Evolutionary conservation across 1,140 invertebrate species (phyloP).

Genomic region (Proales similis): DNA sequence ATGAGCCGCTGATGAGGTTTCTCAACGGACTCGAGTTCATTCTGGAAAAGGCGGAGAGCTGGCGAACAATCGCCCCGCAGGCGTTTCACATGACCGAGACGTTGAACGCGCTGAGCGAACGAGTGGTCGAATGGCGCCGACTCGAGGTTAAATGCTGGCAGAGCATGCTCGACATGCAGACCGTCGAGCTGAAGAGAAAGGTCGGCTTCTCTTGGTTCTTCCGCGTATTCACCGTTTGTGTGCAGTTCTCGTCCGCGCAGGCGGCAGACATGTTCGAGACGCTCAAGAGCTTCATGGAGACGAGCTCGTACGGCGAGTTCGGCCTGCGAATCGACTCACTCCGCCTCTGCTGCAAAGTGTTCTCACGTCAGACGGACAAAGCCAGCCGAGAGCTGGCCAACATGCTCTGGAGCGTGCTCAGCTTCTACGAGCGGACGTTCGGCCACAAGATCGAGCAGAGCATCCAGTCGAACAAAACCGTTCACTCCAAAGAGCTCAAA

Average conservation of each 20-base stretch:
- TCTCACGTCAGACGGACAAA: background rate
- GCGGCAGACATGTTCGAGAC: background rate
- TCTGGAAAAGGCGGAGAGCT: conserved; percentile 70
- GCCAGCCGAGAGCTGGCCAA: background rate
- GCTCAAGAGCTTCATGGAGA: background rate
- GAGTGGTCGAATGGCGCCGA: conserved; percentile 82
- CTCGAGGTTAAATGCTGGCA: conserved; percentile 65
- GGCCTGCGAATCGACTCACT: background rate
- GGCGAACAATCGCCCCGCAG: conserved; percentile 81
- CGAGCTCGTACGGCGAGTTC: conserved; percentile 7
- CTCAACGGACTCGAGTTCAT: conserved; percentile 81
- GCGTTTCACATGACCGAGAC: conserved; percentile 70
- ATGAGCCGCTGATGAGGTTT: conserved; percentile 74
- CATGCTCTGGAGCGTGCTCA: conserved; percentile 1
- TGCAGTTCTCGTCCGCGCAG: background rate
- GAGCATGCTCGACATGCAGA: background rate
- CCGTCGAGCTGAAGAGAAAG: conserved; percentile 7
- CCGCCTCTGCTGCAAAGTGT: background rate
- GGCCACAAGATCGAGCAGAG: background rate
- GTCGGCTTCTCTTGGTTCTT: conserved; percentile 12
- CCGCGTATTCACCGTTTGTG: background rate
- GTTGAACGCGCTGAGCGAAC: conserved; percentile 64
- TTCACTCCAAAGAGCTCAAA: conserved; percentile 6
- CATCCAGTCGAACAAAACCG: background rate
- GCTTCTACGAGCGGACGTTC: conserved; percentile 3